Evolutionary conservation across 1,140 invertebrate species (phyloP).

Genomic region (Gryon sp.): DNA sequence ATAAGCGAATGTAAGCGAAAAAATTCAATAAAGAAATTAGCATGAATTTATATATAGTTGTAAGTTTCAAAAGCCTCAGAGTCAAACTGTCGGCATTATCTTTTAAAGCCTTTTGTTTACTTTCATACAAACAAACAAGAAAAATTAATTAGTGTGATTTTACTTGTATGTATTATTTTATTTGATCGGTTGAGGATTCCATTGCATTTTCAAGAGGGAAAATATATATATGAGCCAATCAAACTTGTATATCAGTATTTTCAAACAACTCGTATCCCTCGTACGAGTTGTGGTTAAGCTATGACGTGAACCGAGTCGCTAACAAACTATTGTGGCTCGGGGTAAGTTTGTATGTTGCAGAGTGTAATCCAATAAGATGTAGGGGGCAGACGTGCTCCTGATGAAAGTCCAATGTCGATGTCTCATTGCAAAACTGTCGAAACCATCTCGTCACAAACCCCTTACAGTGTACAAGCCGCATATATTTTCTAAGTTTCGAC

Average conservation of each 20-base stretch:
- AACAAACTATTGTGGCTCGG: conserved; percentile 75
- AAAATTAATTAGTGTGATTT: too few species aligned
- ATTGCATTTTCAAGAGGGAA: conserved; percentile 22
- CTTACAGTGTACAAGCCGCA: conserved; percentile 10
- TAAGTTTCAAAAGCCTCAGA: too few species aligned
- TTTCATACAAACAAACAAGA: too few species aligned
- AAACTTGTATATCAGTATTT: conserved; percentile 62
- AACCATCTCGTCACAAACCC: conserved; percentile 47
- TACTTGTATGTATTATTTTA: too few species aligned
- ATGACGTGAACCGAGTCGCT: conserved; percentile 66
- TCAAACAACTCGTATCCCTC: conserved; percentile 55
- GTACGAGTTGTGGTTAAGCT: conserved; percentile 57
- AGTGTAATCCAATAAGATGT: conserved; percentile 76
- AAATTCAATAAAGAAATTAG: too few species aligned
- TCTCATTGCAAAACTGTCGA: conserved; percentile 61
- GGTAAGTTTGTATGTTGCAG: conserved; percentile 67
- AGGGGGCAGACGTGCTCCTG: conserved; percentile 67
- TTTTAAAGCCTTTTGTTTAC: too few species aligned
- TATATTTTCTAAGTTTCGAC: conserved; percentile 31
- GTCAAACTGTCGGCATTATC: too few species aligned
- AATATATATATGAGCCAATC: conserved; percentile 59
- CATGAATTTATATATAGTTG: too few species aligned
- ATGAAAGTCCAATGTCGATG: conserved; percentile 60
- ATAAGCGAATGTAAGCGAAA: too few species aligned
- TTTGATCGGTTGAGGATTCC: too few species aligned